These are phyloP conservation scores for Limonius californicus DNA, from an alignment of 1,140 invertebrate genomes.

Conservation along the genomic window DNA sequence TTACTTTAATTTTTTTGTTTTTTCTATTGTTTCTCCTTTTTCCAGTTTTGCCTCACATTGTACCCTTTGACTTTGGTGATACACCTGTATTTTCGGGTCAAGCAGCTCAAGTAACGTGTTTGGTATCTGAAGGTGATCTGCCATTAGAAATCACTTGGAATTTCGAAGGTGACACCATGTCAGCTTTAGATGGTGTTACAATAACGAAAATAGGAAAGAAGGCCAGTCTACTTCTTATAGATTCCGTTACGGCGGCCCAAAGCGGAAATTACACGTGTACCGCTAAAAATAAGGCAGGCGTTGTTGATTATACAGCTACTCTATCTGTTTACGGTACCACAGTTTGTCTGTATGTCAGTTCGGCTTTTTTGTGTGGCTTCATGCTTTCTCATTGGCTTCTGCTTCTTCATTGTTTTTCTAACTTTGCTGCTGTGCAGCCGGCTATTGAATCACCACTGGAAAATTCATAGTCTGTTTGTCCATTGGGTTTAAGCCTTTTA, in stretches of 20 bases:
- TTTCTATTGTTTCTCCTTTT: constrained; percentile 35
- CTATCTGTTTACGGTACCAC: constrained; percentile 63
- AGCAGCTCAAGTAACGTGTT: constrained; percentile 64
- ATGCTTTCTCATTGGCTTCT: background rate
- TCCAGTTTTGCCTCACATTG: constrained; percentile 59
- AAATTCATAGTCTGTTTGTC: too few species aligned
- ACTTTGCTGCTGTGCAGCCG: background rate
- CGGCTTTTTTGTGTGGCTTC: background rate
- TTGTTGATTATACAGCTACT: constrained; percentile 59
- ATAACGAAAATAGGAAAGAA: constrained; percentile 63
- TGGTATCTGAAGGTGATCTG: constrained; percentile 61
- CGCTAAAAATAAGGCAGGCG: constrained; percentile 45
- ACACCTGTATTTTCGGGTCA: constrained; percentile 67
- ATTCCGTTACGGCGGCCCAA: constrained; percentile 50
- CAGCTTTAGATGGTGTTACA: constrained; percentile 49
- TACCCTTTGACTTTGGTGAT: constrained; percentile 59
- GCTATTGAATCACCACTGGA: too few species aligned
- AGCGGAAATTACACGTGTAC: constrained; percentile 58
- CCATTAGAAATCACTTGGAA: constrained; percentile 61
- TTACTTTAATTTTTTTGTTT: constrained; percentile 13
- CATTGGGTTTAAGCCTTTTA: too few species aligned
- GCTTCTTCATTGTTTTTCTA: background rate
- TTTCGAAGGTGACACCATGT: constrained; percentile 50
- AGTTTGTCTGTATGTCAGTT: background rate
- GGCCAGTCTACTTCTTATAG: constrained; percentile 68